These are phyloP conservation scores for Scleropages formosus DNA, from an alignment of 2,797 vertebrate species.

Conservation along the genomic window DNA sequence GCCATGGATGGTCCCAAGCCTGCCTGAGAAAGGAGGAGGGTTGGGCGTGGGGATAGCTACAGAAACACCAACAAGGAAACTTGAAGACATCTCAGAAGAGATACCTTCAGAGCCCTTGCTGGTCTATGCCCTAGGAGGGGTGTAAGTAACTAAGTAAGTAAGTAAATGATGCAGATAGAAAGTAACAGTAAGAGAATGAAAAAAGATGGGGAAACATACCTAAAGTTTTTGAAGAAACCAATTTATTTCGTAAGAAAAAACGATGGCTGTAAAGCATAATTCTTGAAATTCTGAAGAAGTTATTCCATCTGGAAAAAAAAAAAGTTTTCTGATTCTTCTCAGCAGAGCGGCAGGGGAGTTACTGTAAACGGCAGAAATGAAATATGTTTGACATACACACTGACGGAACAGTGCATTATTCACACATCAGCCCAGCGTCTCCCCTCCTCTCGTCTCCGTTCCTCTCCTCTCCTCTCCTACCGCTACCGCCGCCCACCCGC, in stretches of 20 bases:
- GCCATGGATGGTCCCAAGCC: too few relatives aligned
- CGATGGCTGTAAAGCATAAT: not conserved
- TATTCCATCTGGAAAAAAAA: not conserved
- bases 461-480: not conserved
- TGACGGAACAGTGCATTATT: not conserved
- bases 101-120: too few relatives aligned
- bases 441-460: not conserved
- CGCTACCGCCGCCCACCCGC: too few relatives aligned
- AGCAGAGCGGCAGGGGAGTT: not conserved
- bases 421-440: too few relatives aligned
- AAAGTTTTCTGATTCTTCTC: not conserved
- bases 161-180: too few relatives aligned
- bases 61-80: too few relatives aligned
- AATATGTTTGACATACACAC: not conserved
- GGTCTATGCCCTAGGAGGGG: too few relatives aligned
- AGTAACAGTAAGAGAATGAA: not conserved
- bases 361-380: not conserved
- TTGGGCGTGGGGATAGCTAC: too few relatives aligned
- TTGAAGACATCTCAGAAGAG: too few relatives aligned
- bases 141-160: not conserved
- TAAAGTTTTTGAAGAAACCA: not conserved
- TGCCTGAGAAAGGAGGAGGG: too few relatives aligned
- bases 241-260: not conserved
- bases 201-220: constrained; percentile 18
- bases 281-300: not conserved